Base-by-base conservation (phyloP, 2,888 invertebrate species). In the Magallana nippona region DNA sequence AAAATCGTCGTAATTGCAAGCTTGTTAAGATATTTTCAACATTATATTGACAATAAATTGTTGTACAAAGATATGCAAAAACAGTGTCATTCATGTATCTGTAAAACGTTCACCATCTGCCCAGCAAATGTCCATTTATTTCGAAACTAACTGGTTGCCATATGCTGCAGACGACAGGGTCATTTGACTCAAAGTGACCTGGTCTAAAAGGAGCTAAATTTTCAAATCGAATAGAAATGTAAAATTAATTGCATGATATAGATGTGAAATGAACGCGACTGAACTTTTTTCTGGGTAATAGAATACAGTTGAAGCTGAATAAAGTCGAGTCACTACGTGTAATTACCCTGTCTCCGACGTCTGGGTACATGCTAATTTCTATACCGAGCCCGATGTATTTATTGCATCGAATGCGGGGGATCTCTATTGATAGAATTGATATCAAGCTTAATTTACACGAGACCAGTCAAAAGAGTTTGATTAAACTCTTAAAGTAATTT, bases 241-340 rank as follows among this genome's bases (percentile, higher is more conserved):
- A 32, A 27, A 71, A 71, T 71, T 11, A 63, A 22, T 44, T 44
- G 44, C 27, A 27, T 71, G 71, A 22, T 71, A 27, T 71, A 71
- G 32, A 71, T 71, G 71, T 71, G 71, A 13, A 15, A 15, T 32
- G 71, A 71, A 71, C 71, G 71, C 32, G 22, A 10, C 27, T 71
- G 71, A 71, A 71, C 71, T 71, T 71, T 8, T 44, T 71, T 11
- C 27, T 22, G 22, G 22, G 56, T 57, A 79, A 57, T 57, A 22
- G 19, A 79, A 79, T 79, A 79, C 57, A 55, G 56, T 32, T 79
- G 79, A 79, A 27, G 79, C 57, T 27, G 79, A 79, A 79, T 79
- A 22, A 57, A 79, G 57, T 58, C 58, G 27, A 22, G 56, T 27
- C 57, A 19, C 2, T 22, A 57, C 57, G 56, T 79, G 56, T 56